Conservation (phyloP, 1,140 invertebrate species). For the Hestina assimilis region DNA sequence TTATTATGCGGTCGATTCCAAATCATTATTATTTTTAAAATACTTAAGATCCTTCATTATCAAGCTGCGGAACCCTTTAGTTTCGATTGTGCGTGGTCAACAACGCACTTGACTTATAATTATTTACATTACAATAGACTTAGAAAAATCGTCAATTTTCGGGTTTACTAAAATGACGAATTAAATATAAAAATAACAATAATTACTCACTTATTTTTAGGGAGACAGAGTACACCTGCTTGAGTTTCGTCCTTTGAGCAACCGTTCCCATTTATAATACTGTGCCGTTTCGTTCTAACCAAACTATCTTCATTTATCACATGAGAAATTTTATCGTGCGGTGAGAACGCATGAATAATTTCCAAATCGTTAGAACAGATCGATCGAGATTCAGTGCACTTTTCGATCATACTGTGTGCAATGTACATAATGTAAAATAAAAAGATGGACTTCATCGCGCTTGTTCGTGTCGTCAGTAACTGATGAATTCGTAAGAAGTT, state of each 20-base stretch:
- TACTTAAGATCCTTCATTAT: too few relatives aligned
- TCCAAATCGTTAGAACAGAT: neutral
- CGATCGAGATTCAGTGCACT: neutral
- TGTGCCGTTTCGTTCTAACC: slow-evolving; percentile 1
- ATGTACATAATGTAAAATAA: neutral
- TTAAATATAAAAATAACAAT: too few relatives aligned
- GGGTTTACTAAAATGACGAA: too few relatives aligned
- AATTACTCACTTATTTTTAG: too few relatives aligned
- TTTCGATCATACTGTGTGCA: neutral
- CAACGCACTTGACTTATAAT: too few relatives aligned
- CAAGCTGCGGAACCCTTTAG: too few relatives aligned
- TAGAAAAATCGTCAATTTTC: too few relatives aligned
- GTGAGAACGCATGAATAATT: neutral
- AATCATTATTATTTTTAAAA: too few relatives aligned
- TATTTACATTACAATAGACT: too few relatives aligned
- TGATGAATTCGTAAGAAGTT: neutral
- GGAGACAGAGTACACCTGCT: too few relatives aligned
- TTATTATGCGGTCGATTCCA: too few relatives aligned
- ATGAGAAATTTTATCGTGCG: neutral
- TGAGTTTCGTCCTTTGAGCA: neutral
- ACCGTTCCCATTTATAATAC: neutral
- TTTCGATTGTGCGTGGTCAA: too few relatives aligned
- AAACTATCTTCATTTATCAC: neutral
- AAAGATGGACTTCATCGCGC: slow-evolving; percentile 3
- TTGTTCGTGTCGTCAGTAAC: neutral